Conservation (phyloP, 1,140 invertebrate genomes). For the Ylistrum balloti region DNA sequence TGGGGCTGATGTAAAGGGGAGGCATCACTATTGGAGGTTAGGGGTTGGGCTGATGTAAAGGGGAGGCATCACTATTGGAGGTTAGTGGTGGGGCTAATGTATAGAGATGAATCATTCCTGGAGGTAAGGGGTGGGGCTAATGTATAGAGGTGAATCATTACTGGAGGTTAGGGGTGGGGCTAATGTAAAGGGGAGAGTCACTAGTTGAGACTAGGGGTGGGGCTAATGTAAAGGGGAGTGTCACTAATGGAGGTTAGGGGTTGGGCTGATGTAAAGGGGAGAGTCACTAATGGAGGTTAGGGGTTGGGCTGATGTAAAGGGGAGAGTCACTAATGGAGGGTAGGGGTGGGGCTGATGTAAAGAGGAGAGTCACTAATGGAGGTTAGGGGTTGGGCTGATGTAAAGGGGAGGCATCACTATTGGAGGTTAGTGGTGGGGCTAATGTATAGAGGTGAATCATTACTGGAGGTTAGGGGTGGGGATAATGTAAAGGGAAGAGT, state of each 20-base stretch:
- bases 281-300: too few species aligned
- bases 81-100: not conserved
- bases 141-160: not conserved
- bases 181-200: not conserved
- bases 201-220: not conserved
- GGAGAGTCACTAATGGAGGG: too few species aligned
- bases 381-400: not conserved
- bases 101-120: not conserved
- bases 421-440: not conserved
- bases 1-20: not conserved
- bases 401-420: not conserved
- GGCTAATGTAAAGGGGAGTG: too few species aligned
- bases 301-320: too few species aligned
- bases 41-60: not conserved
- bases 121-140: not conserved
- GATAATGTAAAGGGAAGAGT: not conserved
- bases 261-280: too few species aligned
- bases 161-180: not conserved
- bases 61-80: not conserved
- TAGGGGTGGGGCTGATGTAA: too few species aligned
- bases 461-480: not conserved
- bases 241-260: too few species aligned
- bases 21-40: not conserved
- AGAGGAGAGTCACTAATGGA: too few species aligned
- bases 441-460: not conserved